Conservation (phyloP, 2,797 vertebrate species). For the Pygocentrus nattereri region DNA sequence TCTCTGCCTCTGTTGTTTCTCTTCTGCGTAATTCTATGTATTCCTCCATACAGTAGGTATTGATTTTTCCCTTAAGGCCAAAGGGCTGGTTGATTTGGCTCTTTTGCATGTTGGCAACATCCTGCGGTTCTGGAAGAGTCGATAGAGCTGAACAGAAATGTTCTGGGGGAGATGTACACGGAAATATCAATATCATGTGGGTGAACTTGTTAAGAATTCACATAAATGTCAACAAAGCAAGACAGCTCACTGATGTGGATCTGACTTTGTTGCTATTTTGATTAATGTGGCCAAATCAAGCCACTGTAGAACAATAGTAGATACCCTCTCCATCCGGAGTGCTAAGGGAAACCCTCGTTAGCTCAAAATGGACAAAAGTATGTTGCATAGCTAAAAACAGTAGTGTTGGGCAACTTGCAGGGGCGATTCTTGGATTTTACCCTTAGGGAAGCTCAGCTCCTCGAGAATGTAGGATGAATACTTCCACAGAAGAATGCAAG, state of each 20-base stretch:
- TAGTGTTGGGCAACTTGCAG: not conserved
- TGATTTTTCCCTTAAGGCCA: conserved; percentile 8
- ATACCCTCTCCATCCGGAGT: not conserved
- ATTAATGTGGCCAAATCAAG: not conserved
- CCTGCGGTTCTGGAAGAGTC: not conserved
- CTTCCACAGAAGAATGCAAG: too few relatives aligned
- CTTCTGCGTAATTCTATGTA: conserved; percentile 9
- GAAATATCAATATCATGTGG: not conserved
- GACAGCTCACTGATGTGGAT: not conserved
- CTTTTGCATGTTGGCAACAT: conserved; percentile 14
- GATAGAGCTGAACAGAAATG: not conserved
- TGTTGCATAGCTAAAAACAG: not conserved
- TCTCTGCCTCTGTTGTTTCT: not conserved
- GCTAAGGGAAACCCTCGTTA: not conserved
- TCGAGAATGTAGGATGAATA: too few relatives aligned
- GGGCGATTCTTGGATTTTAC: too few relatives aligned
- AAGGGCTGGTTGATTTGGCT: conserved; percentile 15
- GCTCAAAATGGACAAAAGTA: not conserved
- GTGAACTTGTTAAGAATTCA: not conserved
- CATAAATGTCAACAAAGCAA: not conserved
- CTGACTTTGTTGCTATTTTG: not conserved
- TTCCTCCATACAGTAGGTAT: not conserved
- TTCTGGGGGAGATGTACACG: not conserved
- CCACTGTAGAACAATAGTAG: not conserved
- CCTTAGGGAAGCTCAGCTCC: too few relatives aligned